Evolutionary conservation across 2,888 invertebrate species (phyloP).

Genomic region (Patella pellucida): DNA sequence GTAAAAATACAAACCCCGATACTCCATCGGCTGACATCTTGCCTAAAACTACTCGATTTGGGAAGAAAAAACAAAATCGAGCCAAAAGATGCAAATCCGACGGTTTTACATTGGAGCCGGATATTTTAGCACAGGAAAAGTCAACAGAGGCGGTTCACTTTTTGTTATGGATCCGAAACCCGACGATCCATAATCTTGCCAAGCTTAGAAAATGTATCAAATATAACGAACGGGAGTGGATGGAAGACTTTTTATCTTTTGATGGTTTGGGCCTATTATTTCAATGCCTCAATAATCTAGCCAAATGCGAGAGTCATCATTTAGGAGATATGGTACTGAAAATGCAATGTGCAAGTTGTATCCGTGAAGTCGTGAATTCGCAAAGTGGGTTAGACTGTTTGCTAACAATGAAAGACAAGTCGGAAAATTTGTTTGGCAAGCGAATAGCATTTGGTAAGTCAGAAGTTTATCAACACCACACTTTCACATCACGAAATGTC

Average conservation of each 20-base stretch:
- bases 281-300: slow-evolving; percentile 55
- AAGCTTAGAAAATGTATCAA: slow-evolving; percentile 56
- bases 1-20: too few species aligned
- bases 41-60: slow-evolving; percentile 32
- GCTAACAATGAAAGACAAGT: slow-evolving; percentile 52
- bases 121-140: slow-evolving; percentile 49
- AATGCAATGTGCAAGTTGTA: slow-evolving; percentile 72
- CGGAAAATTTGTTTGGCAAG: slow-evolving; percentile 60
- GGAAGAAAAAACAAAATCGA: slow-evolving; percentile 53
- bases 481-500: background rate
- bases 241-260: slow-evolving; percentile 59
- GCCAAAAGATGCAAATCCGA: slow-evolving; percentile 60
- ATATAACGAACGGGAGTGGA: slow-evolving; percentile 61
- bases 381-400: slow-evolving; percentile 72
- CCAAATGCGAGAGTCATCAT: slow-evolving; percentile 49
- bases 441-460: slow-evolving; percentile 59
- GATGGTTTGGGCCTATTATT: slow-evolving; percentile 61
- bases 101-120: slow-evolving; percentile 58
- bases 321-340: slow-evolving; percentile 63
- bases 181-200: slow-evolving; percentile 56
- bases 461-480: background rate
- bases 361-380: slow-evolving; percentile 72
- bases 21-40: too few species aligned
- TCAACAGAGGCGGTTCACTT: slow-evolving; percentile 43
- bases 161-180: slow-evolving; percentile 57